Percentiles rank a stretch among this genome's conserved stretches.
Evolutionary conservation across 2,113 vertebrate genomes (phyloP).

Genomic region (Callipepla californica): DNA sequence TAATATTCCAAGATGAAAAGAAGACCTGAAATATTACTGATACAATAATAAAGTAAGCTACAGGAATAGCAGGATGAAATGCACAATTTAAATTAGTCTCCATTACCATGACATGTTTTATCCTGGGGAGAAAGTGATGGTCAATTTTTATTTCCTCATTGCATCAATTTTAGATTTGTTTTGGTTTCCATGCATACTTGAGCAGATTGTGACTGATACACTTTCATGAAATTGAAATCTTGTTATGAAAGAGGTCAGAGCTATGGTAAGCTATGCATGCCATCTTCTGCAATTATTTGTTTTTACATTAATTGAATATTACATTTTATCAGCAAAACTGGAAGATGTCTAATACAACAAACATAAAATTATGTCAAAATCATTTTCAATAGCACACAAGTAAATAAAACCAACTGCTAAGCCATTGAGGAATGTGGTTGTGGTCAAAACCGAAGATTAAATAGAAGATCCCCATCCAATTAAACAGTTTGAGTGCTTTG

Average conservation of each 20-base stretch:
- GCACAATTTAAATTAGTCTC: not conserved
- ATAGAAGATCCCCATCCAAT: not conserved
- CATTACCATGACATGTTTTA: not conserved
- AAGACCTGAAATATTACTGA: not conserved
- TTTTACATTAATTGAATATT: not conserved
- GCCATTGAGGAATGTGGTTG: not conserved
- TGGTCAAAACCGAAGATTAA: not conserved
- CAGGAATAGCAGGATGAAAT: conserved; percentile 47
- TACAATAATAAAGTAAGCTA: conserved; percentile 29
- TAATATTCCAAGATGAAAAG: not conserved
- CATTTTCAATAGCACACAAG: not conserved
- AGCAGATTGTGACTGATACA: not conserved
- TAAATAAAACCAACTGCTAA: not conserved
- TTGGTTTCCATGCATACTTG: not conserved
- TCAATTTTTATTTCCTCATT: not conserved
- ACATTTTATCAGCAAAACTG: not conserved
- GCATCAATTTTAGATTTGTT: not conserved
- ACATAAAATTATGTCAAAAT: not conserved
- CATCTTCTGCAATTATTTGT: not conserved
- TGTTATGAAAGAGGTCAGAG: not conserved
- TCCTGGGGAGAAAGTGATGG: not conserved
- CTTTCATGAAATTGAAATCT: not conserved
- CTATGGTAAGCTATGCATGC: not conserved
- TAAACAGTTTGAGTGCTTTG: not conserved
- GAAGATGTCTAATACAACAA: not conserved